Evolutionary conservation across 2,888 invertebrate genomes (phyloP).

Genomic region (Eulithis testata): DNA sequence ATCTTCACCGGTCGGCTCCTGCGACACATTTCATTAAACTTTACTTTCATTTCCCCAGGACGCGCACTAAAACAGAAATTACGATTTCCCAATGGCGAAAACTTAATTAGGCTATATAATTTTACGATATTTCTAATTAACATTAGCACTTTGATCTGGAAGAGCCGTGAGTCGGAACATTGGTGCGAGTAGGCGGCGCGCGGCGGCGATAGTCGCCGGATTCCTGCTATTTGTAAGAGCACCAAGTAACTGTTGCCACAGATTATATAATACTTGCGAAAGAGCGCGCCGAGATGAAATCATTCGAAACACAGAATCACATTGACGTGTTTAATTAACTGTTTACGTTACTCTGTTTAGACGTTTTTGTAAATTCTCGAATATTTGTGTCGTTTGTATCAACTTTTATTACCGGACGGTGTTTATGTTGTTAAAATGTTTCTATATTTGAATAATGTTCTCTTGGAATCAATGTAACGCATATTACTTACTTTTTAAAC

Average conservation of each 20-base stretch:
- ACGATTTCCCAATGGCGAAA: slow-evolving; percentile 22
- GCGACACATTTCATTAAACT: slow-evolving; percentile 21
- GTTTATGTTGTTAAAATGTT: slow-evolving; percentile 1
- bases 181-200: not conserved
- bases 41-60: slow-evolving; percentile 13
- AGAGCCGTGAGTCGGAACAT: slow-evolving; percentile 5
- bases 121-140: slow-evolving; percentile 29
- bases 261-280: too few species aligned
- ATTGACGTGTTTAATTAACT: slow-evolving; percentile 7
- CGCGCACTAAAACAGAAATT: slow-evolving; percentile 16
- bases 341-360: slow-evolving; percentile 15
- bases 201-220: too few species aligned
- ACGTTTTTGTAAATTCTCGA: slow-evolving; percentile 9
- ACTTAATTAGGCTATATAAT: slow-evolving; percentile 28
- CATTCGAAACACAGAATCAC: slow-evolving; percentile 17
- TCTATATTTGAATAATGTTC: not conserved
- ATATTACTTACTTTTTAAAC: too few species aligned
- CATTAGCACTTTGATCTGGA: slow-evolving; percentile 26
- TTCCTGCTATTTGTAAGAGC: slow-evolving; percentile 16
- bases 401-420: not conserved
- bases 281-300: slow-evolving; percentile 13
- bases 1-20: not conserved
- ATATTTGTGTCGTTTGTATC: not conserved
- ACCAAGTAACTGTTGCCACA: slow-evolving; percentile 22
- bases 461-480: too few species aligned